phyloP scores from a whole-genome alignment of 2,797 vertebrate genomes.

The Enteromius afrohamiltoni region DNA sequence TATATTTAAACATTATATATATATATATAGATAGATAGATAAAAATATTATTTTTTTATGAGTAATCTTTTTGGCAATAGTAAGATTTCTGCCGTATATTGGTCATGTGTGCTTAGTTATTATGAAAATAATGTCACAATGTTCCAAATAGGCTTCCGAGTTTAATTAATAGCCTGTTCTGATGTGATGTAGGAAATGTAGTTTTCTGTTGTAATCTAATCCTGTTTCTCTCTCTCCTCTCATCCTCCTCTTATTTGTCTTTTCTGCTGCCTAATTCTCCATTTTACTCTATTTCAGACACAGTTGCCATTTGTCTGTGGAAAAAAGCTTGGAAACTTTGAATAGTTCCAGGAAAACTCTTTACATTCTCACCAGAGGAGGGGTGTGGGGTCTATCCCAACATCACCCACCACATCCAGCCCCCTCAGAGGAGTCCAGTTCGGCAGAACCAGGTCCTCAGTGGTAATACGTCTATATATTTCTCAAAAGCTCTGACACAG shows the following conservation, averaged over 20 bases:
- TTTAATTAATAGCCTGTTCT: background rate
- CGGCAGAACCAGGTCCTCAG: background rate
- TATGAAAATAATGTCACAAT: background rate
- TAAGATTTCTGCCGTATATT: background rate
- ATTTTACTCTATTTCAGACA: background rate
- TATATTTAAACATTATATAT: no score
- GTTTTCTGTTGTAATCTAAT: conserved; percentile 12
- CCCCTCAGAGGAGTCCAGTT: background rate
- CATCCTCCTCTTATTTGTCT: conserved; percentile 43
- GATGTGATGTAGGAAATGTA: conserved; percentile 30
- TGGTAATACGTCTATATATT: conserved; percentile 9
- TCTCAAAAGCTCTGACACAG: conserved; percentile 14
- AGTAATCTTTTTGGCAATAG: background rate
- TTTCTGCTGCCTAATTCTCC: conserved; percentile 23
- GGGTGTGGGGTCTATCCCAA: conserved; percentile 8
- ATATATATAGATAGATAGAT: background rate
- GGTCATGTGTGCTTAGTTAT: background rate
- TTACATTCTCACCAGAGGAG: conserved; percentile 9
- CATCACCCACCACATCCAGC: conserved; percentile 7
- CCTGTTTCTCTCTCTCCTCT: conserved; percentile 37
- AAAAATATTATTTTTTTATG: background rate
- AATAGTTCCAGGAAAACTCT: conserved; percentile 41
- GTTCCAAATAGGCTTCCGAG: background rate
- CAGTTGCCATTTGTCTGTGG: conserved; percentile 14
- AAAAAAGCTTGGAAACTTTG: background rate